phyloP scores from a whole-genome alignment of 2,888 invertebrate species.

The Bellardia pandia region DNA sequence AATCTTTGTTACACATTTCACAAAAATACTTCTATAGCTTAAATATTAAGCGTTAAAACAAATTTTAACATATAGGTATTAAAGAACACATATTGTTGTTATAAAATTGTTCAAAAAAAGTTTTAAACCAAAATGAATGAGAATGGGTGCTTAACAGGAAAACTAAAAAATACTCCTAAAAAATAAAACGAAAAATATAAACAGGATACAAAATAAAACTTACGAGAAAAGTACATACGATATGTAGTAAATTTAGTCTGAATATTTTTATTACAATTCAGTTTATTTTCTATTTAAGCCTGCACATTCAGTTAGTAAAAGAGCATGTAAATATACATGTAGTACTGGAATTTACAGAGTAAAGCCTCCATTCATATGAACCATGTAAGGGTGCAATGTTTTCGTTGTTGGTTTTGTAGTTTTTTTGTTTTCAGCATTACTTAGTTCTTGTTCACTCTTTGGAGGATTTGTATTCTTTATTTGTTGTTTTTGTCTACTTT shows the following conservation, averaged over 20 bases:
- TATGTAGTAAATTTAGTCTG: conserved; percentile 22
- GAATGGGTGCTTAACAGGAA: neutral
- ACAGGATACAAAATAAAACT: conserved; percentile 11
- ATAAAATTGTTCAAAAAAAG: neutral
- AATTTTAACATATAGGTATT: too few relatives aligned
- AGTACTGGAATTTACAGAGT: conserved; percentile 48
- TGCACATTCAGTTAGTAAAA: conserved; percentile 12
- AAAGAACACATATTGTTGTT: too few relatives aligned
- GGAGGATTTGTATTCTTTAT: conserved; percentile 60
- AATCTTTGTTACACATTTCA: too few relatives aligned
- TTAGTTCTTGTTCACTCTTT: conserved; percentile 25
- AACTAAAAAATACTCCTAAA: neutral
- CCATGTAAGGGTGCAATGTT: conserved; percentile 45
- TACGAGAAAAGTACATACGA: neutral
- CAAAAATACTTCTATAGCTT: too few relatives aligned
- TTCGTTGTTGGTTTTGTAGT: conserved; percentile 7
- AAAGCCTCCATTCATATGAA: conserved; percentile 57
- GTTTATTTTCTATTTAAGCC: conserved; percentile 16
- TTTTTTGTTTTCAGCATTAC: conserved; percentile 31
- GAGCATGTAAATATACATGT: conserved; percentile 51
- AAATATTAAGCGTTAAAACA: too few relatives aligned
- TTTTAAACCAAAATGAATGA: neutral
- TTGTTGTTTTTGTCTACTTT: conserved; percentile 36
- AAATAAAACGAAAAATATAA: conserved; percentile 11
- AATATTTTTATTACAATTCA: conserved; percentile 12